These are phyloP conservation scores for Pterocles burchelli DNA, from an alignment of 2,113 vertebrate genomes.

Conservation along the genomic window DNA sequence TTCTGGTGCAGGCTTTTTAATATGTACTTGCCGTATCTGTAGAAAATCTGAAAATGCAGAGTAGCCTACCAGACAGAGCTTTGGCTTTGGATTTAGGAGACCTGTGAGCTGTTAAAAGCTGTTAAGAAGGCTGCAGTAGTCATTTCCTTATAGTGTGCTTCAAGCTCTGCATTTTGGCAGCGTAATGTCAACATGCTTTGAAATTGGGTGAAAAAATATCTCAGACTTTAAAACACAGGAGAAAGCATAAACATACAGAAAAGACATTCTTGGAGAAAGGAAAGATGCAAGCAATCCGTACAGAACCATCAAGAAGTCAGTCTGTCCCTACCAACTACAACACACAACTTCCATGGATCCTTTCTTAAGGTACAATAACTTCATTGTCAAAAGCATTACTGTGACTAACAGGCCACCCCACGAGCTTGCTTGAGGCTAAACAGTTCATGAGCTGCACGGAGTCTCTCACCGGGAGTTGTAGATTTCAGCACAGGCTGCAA, in stretches of 20 bases:
- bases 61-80: conserved; percentile 40
- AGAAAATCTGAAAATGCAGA: conserved; percentile 47
- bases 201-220: conserved; percentile 25
- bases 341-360: not conserved
- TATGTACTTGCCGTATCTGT: conserved; percentile 38
- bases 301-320: not conserved
- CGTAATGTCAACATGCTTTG: not conserved
- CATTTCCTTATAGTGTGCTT: conserved; percentile 9
- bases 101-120: conserved; percentile 25
- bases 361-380: not conserved
- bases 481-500: not conserved
- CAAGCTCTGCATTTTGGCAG: conserved; percentile 24
- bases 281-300: not conserved
- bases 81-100: conserved; percentile 33
- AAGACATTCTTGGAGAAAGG: not conserved
- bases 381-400: not conserved
- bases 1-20: conserved; percentile 56
- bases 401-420: not conserved
- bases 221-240: not conserved
- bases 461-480: not conserved
- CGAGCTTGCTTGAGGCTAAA: not conserved
- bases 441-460: not conserved
- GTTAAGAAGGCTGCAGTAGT: conserved; percentile 26
- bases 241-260: not conserved
- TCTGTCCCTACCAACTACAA: not conserved